Percentiles rank a stretch among this genome's conserved stretches.
Conservation (phyloP, 1,140 invertebrate species). For the Cheumatopsyche charites region DNA sequence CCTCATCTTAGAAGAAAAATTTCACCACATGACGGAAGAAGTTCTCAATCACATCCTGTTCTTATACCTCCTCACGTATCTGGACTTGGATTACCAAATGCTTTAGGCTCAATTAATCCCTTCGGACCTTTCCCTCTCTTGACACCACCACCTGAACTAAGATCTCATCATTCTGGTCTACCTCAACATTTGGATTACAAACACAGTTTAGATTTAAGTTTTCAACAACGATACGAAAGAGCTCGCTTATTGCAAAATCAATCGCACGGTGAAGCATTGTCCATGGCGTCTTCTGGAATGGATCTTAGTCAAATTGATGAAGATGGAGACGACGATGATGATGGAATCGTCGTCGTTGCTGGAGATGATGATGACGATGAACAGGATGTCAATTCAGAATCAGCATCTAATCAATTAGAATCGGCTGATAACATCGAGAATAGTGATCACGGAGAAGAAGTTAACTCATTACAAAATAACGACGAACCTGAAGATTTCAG, state of each 20-base stretch:
- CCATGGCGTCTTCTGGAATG: slow-evolving; percentile 43
- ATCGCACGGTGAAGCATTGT: slow-evolving; percentile 54
- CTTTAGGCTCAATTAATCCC: slow-evolving; percentile 70
- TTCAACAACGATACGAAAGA: slow-evolving; percentile 59
- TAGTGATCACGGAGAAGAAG: slow-evolving; percentile 49
- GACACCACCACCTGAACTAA: slow-evolving; percentile 74
- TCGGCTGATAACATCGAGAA: slow-evolving; percentile 49
- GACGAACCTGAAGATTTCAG: slow-evolving; percentile 67
- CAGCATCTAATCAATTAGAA: slow-evolving; percentile 56
- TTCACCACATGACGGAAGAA: slow-evolving; percentile 89
- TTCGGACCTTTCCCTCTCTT: slow-evolving; percentile 78
- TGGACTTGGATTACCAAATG: slow-evolving; percentile 59
- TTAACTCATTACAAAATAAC: slow-evolving; percentile 47
- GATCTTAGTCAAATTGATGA: slow-evolving; percentile 48
- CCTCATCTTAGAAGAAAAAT: slow-evolving; percentile 91
- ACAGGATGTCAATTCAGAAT: slow-evolving; percentile 59
- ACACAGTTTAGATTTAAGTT: slow-evolving; percentile 66
- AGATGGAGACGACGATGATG: slow-evolving; percentile 64
- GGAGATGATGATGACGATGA: slow-evolving; percentile 68
- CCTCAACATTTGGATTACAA: slow-evolving; percentile 69
- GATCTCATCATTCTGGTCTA: slow-evolving; percentile 61
- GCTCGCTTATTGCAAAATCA: slow-evolving; percentile 54
- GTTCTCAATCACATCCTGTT: slow-evolving; percentile 81
- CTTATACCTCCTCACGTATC: slow-evolving; percentile 75
- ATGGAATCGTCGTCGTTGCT: slow-evolving; percentile 68